phyloP scores from a whole-genome alignment of 2,797 vertebrate genomes.

The Cercopithecus diana region DNA sequence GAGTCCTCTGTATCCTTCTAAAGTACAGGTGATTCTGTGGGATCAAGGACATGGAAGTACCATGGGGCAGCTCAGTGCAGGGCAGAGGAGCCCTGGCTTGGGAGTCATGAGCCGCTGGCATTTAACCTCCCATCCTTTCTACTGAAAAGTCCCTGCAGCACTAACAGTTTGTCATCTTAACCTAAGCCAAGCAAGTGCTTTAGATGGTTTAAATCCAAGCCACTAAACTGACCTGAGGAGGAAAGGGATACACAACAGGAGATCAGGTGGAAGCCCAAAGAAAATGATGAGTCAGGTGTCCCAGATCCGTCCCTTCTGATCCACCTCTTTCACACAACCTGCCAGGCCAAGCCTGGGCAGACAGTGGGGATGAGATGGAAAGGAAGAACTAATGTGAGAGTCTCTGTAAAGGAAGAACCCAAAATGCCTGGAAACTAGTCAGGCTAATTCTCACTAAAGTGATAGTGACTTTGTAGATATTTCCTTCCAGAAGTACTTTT shows the following conservation, averaged over 20 bases:
- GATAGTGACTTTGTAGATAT: not conserved
- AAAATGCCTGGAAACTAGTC: not conserved
- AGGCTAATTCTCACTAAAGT: not conserved
- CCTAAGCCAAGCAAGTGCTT: not conserved
- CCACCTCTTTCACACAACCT: not conserved
- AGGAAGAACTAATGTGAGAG: not conserved
- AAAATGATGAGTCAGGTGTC: not conserved
- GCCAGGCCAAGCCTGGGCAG: not conserved
- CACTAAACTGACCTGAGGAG: not conserved
- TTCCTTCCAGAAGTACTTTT: slow-evolving; percentile 23
- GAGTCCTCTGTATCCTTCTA: not conserved
- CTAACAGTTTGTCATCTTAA: not conserved
- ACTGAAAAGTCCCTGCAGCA: not conserved
- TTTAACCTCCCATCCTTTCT: not conserved
- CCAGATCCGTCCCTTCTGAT: not conserved
- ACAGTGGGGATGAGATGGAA: not conserved
- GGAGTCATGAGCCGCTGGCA: not conserved
- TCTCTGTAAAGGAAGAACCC: not conserved
- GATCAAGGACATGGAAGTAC: not conserved
- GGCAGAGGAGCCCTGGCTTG: not conserved
- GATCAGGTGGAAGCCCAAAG: not conserved
- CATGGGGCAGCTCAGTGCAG: not conserved
- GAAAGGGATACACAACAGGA: no score
- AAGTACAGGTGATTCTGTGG: not conserved
- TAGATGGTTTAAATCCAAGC: not conserved